Base-by-base conservation (phyloP, 2,113 vertebrate genomes). In the Xyliphius kryptos region DNA sequence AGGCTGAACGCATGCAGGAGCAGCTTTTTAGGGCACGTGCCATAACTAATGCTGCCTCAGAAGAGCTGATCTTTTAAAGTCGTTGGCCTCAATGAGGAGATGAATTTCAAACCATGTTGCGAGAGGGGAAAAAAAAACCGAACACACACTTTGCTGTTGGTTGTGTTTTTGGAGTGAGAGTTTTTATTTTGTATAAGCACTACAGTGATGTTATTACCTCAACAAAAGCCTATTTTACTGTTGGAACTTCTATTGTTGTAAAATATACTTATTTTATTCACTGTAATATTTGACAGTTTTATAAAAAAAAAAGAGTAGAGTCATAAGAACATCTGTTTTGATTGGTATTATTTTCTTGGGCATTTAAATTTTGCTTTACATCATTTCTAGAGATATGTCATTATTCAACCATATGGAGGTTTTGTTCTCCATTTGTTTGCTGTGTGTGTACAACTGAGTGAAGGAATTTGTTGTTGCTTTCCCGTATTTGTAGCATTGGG, bases 211-310 rank as follows among this genome's bases (percentile, higher is more conserved):
- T 84, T 82, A 82, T 88, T 88, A 88, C 87, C 87, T 88, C 87
- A 88, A 79, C 80, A 76, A 79, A 82, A 85, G 81, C 80, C 74
- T 87, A 88, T 86, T 88, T 87, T 87, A 86, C 83, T 85, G 83
- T 82, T 76, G 67, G 74, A 85, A 84, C 76, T 68, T 82, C 66
- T 84, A 80, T 79, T 82, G 77, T 84, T 88, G 83, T 86, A 85
- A 83, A 76, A 82, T 84, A 83, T 77, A 79, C 71, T 73, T 86
- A 87, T 87, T 88, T 86, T 88, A 82, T 85, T 80, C 76, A 78
- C 77, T 83, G 81, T 83, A 79, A 80, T 83, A 83, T 80, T 80
- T 81, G 63, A 74, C 76, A 71, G 68, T 86, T 88, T 86, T 86
- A 79, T 83, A 81, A 79, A 75, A 75, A 64, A 58, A 36, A 75